Conservation (phyloP, 2,797 vertebrate genomes). For the Anisognathus igniventris region DNA sequence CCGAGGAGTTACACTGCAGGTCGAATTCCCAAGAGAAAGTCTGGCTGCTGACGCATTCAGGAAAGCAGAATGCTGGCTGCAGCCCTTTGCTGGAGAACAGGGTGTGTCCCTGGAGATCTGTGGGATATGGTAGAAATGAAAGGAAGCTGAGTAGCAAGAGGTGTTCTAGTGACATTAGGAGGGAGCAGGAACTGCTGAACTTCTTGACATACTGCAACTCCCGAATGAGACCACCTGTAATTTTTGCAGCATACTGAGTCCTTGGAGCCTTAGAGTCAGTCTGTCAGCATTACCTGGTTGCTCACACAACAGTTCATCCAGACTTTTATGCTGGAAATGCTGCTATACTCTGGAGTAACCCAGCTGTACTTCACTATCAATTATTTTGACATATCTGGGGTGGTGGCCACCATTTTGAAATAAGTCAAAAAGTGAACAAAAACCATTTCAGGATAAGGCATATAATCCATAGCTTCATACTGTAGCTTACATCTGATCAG, state of each 20-base stretch:
- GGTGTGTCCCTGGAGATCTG: not conserved
- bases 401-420: not conserved
- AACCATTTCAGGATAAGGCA: not conserved
- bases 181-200: not conserved
- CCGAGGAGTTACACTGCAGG: not conserved
- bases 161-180: not conserved
- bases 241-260: conserved; percentile 27
- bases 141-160: not conserved
- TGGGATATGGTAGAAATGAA: not conserved
- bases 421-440: not conserved
- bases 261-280: not conserved
- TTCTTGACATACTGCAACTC: not conserved
- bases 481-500: not conserved
- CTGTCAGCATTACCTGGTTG: not conserved
- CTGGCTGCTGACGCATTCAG: not conserved
- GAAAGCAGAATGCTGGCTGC: not conserved
- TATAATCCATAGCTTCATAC: not conserved
- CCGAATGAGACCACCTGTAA: not conserved
- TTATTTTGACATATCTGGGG: not conserved
- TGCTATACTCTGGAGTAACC: not conserved
- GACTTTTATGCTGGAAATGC: conserved; percentile 12
- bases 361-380: not conserved
- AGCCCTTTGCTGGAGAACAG: not conserved
- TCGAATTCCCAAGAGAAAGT: not conserved
- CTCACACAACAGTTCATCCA: conserved; percentile 20